Base-by-base conservation (phyloP, 2,888 invertebrate species). In the Embidobia sp. region DNA sequence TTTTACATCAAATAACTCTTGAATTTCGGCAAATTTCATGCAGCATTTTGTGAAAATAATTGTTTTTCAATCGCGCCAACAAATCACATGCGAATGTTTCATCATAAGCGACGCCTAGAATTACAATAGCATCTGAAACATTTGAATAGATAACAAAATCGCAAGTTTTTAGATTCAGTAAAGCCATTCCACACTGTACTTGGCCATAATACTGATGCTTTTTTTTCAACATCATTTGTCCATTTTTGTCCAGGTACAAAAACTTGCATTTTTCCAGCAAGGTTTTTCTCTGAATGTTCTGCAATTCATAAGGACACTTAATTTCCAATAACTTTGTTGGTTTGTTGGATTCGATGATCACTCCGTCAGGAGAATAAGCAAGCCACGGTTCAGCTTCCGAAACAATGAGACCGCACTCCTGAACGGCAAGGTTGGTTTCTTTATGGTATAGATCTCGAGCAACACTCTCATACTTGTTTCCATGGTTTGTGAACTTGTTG, bases 401-500 rank as follows among this genome's bases (percentile, higher is more conserved):
- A 44, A 44, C 10, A 44, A 44, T 44, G 1, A 44, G 13, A 7
- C 44, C 44, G 22, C 44, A 44, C 11, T 44, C 16, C 7, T 11
- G 11, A 11, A 44, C 15, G 8, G 8, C 8, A 10, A 8, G 1
- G 2, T 44, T 22, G n/a, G 10, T 6, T 15, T 3, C 2, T 6
- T 1, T 2, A 2, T 3, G 2, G 33, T 61, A 61, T 6, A 35
- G 0, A 2, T 46, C 15, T 7, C 35, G 29, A 2, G 61, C 35
- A 0, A 1, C 35, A 35, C 27, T 5, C 35, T 61, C 61, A 33
- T 40, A 61, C 11, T 2, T 11, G 13, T 26, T 26, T 7, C 67
- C 74, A 48, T 74, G 67, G 3, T 22, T 27, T 3, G 13, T 61
- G 29, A 6, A n/a, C 33, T 51, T 51, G n/a, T n/a, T 53, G 8